Evolutionary conservation across 2,113 vertebrate species (phyloP), one percentile per base, ranked within the genome.

Genomic region (Carassius gibelio): DNA sequence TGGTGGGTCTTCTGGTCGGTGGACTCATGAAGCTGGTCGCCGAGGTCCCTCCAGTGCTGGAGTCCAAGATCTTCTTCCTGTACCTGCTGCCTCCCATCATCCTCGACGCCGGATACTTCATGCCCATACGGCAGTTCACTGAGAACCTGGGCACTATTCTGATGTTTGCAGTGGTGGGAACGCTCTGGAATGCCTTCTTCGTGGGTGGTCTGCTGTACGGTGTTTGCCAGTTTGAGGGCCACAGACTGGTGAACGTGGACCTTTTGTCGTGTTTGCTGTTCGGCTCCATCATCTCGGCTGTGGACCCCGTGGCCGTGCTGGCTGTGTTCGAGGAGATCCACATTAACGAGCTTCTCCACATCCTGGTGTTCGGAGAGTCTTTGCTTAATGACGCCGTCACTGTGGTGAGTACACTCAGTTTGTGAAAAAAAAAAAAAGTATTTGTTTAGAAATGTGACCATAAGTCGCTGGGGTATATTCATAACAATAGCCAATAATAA

Each of bases 241-340:
- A 92, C 0, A 30, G 86, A 10, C 94, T 98, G 79, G 52, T 84
- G 34, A 36, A 91, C 14, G 93, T 98, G 0, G 92, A 94, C 50
- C 95, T 99, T n/a, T 90, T 99, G 91, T 93, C 96, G 57, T 98
- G 96, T 89, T 92, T 99, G 92, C 95, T 99, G 38, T 99, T 99
- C 0, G 97, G 95, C 76, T 95, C 97, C 93, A 96, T 99, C 90
- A 95, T 99, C 93, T 99, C 98, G 0, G 98, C 98, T 0, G 98
- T 99, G 90, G 98, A 99, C 90, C 98, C 98, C 0, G 98, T 99
- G 50, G 98, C 98, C 0, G 98, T 99, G 87, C 94, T 99, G 61
- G 98, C 98, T 0, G 98, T 99, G 15, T 99, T 99, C 7, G 98
- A 99, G 91, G 98, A 99, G 93, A 99, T 99, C 91, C 98, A 99